A percentile compares a stretch with the other conserved stretches of the same genome.
Conservation (phyloP, 1,140 invertebrate genomes). For the Hylyphantes graminicola region DNA sequence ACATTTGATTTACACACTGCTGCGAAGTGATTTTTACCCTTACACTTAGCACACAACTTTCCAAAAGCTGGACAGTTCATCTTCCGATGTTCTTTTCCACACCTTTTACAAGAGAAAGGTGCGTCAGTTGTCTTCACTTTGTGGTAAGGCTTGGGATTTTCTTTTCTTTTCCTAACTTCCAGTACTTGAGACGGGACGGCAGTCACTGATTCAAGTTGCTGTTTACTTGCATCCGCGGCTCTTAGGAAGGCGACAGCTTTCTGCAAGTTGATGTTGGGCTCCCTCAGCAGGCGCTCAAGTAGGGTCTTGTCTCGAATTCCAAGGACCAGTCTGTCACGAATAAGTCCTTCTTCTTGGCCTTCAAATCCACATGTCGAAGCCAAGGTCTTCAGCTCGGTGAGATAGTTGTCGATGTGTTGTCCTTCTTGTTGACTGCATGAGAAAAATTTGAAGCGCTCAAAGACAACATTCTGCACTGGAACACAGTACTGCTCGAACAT, state of each 20-base stretch:
- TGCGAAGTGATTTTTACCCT: slow-evolving; percentile 12
- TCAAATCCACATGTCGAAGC: slow-evolving; percentile 8
- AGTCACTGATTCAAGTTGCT: background rate
- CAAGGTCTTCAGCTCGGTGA: background rate
- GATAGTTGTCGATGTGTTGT: background rate
- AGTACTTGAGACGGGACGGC: background rate
- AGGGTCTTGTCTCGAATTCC: background rate
- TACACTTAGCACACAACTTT: slow-evolving; percentile 8
- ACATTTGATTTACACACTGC: background rate
- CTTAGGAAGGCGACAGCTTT: background rate
- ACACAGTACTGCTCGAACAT: slow-evolving; percentile 8
- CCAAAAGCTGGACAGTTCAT: slow-evolving; percentile 8
- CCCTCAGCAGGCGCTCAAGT: slow-evolving; percentile 5
- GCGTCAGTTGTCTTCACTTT: background rate
- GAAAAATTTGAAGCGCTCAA: slow-evolving; percentile 23
- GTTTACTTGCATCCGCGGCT: slow-evolving; percentile 9
- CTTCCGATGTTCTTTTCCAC: background rate
- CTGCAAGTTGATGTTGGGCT: background rate
- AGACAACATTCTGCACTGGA: background rate
- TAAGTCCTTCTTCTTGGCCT: slow-evolving; percentile 18
- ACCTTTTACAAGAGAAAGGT: background rate
- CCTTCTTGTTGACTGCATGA: slow-evolving; percentile 19
- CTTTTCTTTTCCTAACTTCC: background rate
- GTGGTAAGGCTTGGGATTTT: background rate
- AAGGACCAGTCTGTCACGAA: slow-evolving; percentile 22